phyloP scores from a whole-genome alignment of 2,113 vertebrate genomes.

The Sisor rabdophorus region DNA sequence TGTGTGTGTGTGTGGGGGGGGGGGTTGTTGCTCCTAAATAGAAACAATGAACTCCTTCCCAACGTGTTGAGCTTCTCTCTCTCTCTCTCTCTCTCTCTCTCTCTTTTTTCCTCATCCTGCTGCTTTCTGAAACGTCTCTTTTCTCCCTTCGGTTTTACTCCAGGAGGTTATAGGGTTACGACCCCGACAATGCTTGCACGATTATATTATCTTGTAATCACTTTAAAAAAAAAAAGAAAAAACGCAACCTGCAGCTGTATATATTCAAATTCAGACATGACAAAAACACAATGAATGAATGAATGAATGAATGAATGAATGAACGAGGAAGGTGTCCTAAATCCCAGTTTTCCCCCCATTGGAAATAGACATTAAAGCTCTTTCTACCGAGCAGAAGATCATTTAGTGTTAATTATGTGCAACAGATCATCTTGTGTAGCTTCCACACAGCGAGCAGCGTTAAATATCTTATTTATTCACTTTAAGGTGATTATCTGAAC shows the following conservation, averaged over 20 bases:
- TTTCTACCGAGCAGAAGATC: not conserved
- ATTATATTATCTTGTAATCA: not conserved
- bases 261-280: not conserved
- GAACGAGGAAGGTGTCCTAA: too few species aligned
- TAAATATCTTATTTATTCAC: not conserved
- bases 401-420: not conserved
- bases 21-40: not conserved
- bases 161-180: too few species aligned
- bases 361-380: not conserved
- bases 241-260: too few species aligned
- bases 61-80: conserved; percentile 1
- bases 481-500: too few species aligned
- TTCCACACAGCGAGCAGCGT: not conserved
- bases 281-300: too few species aligned
- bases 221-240: not conserved
- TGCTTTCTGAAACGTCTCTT: not conserved
- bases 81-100: too few species aligned
- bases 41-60: conserved; percentile 5
- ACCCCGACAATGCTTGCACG: too few species aligned
- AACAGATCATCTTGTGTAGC: not conserved
- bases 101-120: not conserved
- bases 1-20: too few species aligned
- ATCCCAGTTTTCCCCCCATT: too few species aligned
- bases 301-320: too few species aligned
- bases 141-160: not conserved